These are phyloP conservation scores for Geotrupes spiniger DNA, from an alignment of 2,888 invertebrate species.

Conservation along the genomic window DNA sequence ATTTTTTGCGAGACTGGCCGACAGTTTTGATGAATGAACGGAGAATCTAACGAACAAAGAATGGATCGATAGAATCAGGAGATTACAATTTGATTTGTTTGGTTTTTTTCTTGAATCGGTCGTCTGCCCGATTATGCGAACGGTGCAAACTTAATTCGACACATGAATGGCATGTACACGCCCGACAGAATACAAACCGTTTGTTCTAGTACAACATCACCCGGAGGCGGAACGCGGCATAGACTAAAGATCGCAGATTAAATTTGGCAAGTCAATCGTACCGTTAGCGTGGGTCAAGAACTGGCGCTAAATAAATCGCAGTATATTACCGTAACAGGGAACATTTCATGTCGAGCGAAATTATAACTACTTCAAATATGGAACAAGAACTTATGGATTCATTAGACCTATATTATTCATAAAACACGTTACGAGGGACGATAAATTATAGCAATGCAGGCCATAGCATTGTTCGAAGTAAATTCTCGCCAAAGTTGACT, in stretches of 20 bases:
- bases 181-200: neutral
- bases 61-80: no score
- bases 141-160: constrained; percentile 1
- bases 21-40: no score
- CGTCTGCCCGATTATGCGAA: no score
- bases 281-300: constrained; percentile 4
- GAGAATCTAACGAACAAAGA: no score
- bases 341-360: neutral
- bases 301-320: neutral
- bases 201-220: neutral
- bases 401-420: no score
- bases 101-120: no score
- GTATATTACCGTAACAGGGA: neutral
- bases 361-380: neutral
- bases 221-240: neutral
- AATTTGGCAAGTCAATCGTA: constrained; percentile 2
- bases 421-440: neutral
- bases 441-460: no score
- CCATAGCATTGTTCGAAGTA: no score
- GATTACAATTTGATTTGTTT: no score
- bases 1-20: no score
- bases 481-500: no score
- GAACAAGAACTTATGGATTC: no score
- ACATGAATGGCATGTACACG: constrained; percentile 4
- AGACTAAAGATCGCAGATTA: constrained; percentile 3